phyloP scores from a whole-genome alignment of 2,113 vertebrate genomes.

The Pseudopodoces humilis region DNA sequence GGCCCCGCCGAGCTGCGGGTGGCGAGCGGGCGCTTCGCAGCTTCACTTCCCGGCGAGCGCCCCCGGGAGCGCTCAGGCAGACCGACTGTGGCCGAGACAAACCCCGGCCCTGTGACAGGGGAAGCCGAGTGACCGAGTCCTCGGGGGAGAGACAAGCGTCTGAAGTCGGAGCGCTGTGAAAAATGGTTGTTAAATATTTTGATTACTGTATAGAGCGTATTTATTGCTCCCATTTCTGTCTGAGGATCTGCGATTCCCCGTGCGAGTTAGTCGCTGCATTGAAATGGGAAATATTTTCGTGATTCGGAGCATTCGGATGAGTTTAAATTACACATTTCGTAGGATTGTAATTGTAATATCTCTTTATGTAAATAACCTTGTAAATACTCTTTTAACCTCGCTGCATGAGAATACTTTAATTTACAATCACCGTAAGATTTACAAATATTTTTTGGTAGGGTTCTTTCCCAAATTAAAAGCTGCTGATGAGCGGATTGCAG shows the following conservation, averaged over 20 bases:
- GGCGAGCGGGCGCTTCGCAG: background rate
- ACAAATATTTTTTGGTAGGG: fast-evolving
- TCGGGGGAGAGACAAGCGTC: background rate
- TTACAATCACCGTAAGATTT: background rate
- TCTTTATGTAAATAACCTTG: background rate
- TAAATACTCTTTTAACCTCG: background rate
- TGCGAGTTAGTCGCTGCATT: background rate
- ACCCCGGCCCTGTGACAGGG: background rate
- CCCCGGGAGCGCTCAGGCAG: background rate
- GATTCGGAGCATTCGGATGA: background rate
- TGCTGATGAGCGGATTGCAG: background rate
- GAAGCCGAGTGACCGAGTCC: background rate
- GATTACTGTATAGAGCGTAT: background rate
- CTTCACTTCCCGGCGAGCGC: background rate
- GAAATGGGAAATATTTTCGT: background rate
- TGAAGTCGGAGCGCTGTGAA: background rate
- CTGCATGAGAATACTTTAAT: background rate
- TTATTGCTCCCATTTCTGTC: background rate
- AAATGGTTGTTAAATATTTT: background rate
- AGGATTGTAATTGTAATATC: background rate
- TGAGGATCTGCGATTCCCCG: background rate
- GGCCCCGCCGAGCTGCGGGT: background rate
- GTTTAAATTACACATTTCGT: background rate
- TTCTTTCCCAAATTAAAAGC: background rate
- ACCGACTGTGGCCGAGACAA: background rate